Evolutionary conservation across 2,113 vertebrate species (phyloP).

Genomic region (Petrocephalus zakoni): DNA sequence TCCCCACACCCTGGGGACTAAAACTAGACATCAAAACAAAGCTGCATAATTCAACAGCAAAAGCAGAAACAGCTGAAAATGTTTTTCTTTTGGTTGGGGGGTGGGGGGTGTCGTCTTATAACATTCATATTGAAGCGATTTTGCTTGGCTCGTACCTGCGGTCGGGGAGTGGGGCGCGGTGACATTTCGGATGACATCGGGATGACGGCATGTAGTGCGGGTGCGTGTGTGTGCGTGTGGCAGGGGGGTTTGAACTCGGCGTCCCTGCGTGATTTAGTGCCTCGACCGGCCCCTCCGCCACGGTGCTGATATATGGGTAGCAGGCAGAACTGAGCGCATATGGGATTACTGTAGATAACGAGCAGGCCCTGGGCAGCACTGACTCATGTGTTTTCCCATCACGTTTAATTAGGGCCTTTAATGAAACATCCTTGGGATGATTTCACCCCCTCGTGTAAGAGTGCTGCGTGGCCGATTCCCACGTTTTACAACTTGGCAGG

Average conservation of each 20-base stretch:
- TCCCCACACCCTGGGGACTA: neutral
- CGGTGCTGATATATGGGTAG: neutral
- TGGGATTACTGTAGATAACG: neutral
- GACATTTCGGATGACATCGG: neutral
- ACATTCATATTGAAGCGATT: slow-evolving; percentile 24
- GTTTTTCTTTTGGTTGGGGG: slow-evolving; percentile 16
- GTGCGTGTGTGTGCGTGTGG: neutral
- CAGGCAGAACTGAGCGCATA: neutral
- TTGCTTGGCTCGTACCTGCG: slow-evolving; percentile 41
- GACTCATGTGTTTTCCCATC: neutral
- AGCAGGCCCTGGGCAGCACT: neutral
- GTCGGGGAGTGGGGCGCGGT: neutral
- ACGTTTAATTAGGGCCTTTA: slow-evolving; percentile 5
- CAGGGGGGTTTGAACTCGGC: neutral
- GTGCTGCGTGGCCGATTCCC: neutral
- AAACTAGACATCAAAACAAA: slow-evolving; percentile 10
- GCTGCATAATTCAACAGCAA: neutral
- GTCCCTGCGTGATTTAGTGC: neutral
- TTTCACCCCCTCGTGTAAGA: neutral
- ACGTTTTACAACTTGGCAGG: neutral
- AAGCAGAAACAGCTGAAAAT: slow-evolving; percentile 22
- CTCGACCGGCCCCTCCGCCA: neutral
- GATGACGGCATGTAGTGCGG: neutral
- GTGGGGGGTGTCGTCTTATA: neutral
- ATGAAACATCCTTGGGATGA: neutral